Evolutionary conservation across 1,140 invertebrate species (phyloP).

Genomic region (Drosophila pachea): DNA sequence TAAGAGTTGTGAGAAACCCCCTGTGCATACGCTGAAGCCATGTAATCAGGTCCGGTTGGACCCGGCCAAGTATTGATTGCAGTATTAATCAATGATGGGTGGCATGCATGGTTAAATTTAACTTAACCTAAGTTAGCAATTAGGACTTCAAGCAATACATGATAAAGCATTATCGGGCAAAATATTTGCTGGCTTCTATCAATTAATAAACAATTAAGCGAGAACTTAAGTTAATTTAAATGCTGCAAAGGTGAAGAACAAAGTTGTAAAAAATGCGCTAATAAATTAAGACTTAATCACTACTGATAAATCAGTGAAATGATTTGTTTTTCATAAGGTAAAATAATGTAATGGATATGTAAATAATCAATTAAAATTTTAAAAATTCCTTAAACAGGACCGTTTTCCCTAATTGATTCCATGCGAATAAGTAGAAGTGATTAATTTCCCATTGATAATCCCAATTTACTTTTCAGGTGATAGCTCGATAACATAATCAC

Average conservation of each 20-base stretch:
- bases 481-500: too few species aligned
- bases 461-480: too few species aligned
- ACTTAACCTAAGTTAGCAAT: slow-evolving; percentile 46
- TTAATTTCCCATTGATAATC: too few species aligned
- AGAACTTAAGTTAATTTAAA: slow-evolving; percentile 38
- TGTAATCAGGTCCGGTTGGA: slow-evolving; percentile 13
- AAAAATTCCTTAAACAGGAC: too few species aligned
- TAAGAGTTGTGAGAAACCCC: slow-evolving; percentile 44
- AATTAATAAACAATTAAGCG: slow-evolving; percentile 16
- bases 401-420: too few species aligned
- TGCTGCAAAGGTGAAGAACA: slow-evolving; percentile 21
- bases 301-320: slow-evolving; percentile 18
- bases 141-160: slow-evolving; percentile 62
- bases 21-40: slow-evolving; percentile 32
- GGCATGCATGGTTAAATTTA: slow-evolving; percentile 33
- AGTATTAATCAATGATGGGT: slow-evolving; percentile 35
- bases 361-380: too few species aligned
- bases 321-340: neutral
- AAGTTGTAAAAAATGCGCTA: slow-evolving; percentile 53
- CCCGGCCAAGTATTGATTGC: slow-evolving; percentile 26
- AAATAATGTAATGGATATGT: too few species aligned
- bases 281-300: slow-evolving; percentile 57
- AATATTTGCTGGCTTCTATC: slow-evolving; percentile 33
- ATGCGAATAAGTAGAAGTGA: too few species aligned
- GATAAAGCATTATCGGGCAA: slow-evolving; percentile 21